phyloP scores from a whole-genome alignment of 1,140 invertebrate genomes.

The Formica exsecta region DNA sequence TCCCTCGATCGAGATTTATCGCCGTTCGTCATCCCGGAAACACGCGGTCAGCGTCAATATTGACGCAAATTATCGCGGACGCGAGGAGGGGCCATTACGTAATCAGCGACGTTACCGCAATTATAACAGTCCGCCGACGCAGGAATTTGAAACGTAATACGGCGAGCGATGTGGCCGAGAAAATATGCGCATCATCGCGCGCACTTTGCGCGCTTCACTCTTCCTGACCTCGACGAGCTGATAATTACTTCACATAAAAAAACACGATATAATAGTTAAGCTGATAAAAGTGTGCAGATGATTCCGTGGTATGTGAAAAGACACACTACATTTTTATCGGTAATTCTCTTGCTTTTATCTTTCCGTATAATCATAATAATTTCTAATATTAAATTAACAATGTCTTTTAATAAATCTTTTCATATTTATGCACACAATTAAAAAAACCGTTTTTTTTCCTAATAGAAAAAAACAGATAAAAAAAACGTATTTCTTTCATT shows the following conservation, averaged over 20 bases:
- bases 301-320: not conserved
- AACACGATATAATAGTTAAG: not conserved
- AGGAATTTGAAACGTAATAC: constrained; percentile 33
- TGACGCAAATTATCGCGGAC: constrained; percentile 63
- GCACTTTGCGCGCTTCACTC: constrained; percentile 25
- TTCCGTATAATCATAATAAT: not conserved
- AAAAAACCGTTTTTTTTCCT: no score
- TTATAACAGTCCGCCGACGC: constrained; percentile 28
- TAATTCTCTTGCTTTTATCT: not conserved
- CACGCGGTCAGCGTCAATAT: constrained; percentile 36
- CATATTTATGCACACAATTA: not conserved
- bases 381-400: not conserved
- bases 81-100: constrained; percentile 44
- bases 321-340: not conserved
- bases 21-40: constrained; percentile 49
- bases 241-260: constrained; percentile 15
- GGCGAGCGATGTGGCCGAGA: constrained; percentile 6
- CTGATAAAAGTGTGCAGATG: constrained; percentile 20
- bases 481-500: no score
- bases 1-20: constrained; percentile 49
- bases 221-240: constrained; percentile 17
- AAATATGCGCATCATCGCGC: constrained; percentile 17
- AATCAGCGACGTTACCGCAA: constrained; percentile 54
- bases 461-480: no score
- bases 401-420: not conserved